These are phyloP conservation scores for Bemisia tabaci DNA, from an alignment of 1,140 invertebrate genomes.

Conservation along the genomic window DNA sequence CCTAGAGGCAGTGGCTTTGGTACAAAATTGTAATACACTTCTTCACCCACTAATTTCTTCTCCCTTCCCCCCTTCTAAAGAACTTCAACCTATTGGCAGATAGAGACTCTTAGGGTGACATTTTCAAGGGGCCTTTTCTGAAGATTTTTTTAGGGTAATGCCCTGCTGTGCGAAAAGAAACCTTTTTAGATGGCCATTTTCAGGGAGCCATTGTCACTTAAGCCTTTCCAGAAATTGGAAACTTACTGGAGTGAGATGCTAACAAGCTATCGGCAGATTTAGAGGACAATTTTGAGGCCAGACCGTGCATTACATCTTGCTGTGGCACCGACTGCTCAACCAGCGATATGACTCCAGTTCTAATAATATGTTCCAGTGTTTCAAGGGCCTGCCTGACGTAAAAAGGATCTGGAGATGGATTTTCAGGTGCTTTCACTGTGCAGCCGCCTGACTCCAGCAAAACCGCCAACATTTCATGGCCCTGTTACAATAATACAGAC, in stretches of 20 bases:
- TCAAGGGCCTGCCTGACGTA: constrained; percentile 56
- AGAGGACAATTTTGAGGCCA: not conserved
- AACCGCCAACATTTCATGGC: constrained; percentile 41
- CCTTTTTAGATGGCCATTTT: too few species aligned
- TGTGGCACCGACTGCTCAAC: constrained; percentile 38
- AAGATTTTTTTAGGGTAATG: too few species aligned
- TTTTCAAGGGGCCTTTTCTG: too few species aligned
- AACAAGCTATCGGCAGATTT: not conserved
- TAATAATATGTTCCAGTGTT: constrained; percentile 47
- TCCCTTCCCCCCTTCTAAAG: too few species aligned
- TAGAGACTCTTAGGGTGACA: too few species aligned
- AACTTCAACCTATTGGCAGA: too few species aligned
- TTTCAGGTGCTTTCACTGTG: constrained; percentile 32
- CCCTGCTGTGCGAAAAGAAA: too few species aligned
- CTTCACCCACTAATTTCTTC: too few species aligned
- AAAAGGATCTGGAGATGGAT: constrained; percentile 40
- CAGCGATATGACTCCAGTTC: constrained; percentile 43
- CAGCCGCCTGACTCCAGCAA: constrained; percentile 54
- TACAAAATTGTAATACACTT: too few species aligned
- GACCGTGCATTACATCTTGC: not conserved
- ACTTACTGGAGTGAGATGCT: not conserved
- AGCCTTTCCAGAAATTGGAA: too few species aligned
- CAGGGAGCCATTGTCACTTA: too few species aligned
- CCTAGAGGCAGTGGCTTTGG: too few species aligned
- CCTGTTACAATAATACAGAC: constrained; percentile 12